phyloP scores from a whole-genome alignment of 2,888 invertebrate species.

The Cotesia congregata region DNA sequence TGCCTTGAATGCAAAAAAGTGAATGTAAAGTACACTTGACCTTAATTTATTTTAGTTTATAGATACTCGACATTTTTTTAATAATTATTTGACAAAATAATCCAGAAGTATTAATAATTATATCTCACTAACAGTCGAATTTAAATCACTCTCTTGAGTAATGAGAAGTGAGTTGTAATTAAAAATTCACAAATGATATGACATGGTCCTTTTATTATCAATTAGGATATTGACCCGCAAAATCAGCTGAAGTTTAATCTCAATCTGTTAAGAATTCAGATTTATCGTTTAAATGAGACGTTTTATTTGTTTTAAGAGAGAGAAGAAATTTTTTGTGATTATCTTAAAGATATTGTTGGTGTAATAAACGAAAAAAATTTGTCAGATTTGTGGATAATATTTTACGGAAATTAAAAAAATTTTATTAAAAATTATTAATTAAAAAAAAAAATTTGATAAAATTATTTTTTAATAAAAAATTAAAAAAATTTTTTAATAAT shows the following conservation, averaged over 20 bases:
- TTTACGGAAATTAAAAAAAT: no score
- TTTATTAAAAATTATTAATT: no score
- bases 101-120: neutral
- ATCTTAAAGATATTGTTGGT: no score
- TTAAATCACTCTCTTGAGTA: neutral
- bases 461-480: no score
- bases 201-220: neutral
- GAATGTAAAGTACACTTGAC: slow-evolving; percentile 8
- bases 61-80: neutral
- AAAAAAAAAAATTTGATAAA: no score
- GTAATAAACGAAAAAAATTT: no score
- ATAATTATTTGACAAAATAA: slow-evolving; percentile 1
- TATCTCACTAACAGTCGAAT: neutral
- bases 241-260: neutral
- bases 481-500: no score
- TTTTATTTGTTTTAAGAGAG: no score
- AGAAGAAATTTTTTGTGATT: no score
- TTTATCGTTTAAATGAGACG: neutral
- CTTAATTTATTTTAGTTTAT: neutral
- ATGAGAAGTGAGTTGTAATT: neutral
- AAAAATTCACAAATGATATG: neutral
- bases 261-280: neutral
- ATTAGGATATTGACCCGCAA: neutral
- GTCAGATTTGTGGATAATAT: no score
- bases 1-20: slow-evolving; percentile 12